Percentiles rank a stretch among this genome's conserved stretches.
These are phyloP conservation scores for Tuta absoluta DNA, from an alignment of 2,888 invertebrate species.

Conservation along the genomic window DNA sequence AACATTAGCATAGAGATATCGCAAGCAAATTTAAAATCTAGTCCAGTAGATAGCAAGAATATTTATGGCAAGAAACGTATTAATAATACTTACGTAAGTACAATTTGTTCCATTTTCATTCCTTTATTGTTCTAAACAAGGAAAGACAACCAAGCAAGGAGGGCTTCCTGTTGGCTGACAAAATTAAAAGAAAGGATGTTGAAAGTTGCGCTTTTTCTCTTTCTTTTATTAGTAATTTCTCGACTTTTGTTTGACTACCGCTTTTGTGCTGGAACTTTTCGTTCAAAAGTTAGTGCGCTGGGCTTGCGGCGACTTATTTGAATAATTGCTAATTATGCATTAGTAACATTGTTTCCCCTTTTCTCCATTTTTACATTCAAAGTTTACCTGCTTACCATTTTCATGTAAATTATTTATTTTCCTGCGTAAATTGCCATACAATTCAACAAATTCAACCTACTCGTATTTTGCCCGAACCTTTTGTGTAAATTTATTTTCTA, in stretches of 20 bases:
- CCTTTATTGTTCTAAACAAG: background rate
- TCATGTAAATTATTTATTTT: too few relatives aligned
- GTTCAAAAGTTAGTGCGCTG: background rate
- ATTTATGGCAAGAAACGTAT: background rate
- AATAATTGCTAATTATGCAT: slow-evolving; percentile 3
- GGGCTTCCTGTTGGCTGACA: background rate
- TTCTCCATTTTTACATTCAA: background rate
- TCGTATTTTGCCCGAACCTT: too few relatives aligned
- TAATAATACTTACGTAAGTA: background rate
- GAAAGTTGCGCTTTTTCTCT: slow-evolving; percentile 2
- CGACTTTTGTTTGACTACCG: background rate
- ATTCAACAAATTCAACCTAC: too few relatives aligned
- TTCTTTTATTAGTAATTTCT: background rate
- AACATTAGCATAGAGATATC: too few relatives aligned
- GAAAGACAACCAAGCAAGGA: background rate
- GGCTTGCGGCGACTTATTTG: background rate
- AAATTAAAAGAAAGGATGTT: background rate
- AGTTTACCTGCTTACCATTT: background rate
- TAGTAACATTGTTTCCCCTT: background rate
- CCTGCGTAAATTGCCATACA: too few relatives aligned
- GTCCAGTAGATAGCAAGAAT: too few relatives aligned
- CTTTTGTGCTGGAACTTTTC: slow-evolving; percentile 3
- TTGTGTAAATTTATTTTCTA: too few relatives aligned
- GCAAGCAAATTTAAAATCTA: too few relatives aligned
- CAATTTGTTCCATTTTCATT: slow-evolving; percentile 12